Percentiles rank a stretch among this genome's conserved stretches.
phyloP scores from a whole-genome alignment of 2,797 vertebrate genomes.

The Falco peregrinus region DNA sequence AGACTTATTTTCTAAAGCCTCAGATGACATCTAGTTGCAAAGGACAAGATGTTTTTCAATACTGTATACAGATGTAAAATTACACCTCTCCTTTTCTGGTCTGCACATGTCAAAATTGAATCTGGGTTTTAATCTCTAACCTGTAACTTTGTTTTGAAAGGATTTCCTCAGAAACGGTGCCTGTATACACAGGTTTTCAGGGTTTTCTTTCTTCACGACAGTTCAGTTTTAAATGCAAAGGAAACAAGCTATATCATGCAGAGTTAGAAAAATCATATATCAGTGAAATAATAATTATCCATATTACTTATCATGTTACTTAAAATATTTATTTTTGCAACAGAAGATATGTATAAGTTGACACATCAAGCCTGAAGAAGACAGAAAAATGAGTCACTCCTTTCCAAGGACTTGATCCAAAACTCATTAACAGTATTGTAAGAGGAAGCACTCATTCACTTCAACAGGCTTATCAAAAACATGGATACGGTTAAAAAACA shows the following conservation, averaged over 20 bases:
- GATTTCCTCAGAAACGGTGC: neutral
- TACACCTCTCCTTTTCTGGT: neutral
- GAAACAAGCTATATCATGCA: neutral
- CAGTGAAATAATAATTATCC: neutral
- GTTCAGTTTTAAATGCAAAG: neutral
- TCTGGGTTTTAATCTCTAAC: neutral
- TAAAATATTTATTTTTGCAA: neutral
- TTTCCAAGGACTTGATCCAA: neutral
- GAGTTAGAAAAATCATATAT: neutral
- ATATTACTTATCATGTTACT: neutral
- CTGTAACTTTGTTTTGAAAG: neutral
- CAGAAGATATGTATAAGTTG: neutral
- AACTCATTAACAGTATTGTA: neutral
- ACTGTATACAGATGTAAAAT: neutral
- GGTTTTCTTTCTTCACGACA: neutral
- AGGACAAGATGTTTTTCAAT: neutral
- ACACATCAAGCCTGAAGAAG: neutral
- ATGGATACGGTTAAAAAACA: neutral
- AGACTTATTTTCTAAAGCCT: neutral
- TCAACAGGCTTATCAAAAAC: neutral
- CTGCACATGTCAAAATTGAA: neutral
- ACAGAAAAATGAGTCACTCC: neutral
- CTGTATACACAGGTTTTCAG: neutral
- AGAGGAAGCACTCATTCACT: neutral
- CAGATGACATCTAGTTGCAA: neutral